A percentile compares a stretch with the other conserved stretches of the same genome.
Evolutionary conservation across 2,888 invertebrate species (phyloP).

Genomic region (Ferrisia virgata): DNA sequence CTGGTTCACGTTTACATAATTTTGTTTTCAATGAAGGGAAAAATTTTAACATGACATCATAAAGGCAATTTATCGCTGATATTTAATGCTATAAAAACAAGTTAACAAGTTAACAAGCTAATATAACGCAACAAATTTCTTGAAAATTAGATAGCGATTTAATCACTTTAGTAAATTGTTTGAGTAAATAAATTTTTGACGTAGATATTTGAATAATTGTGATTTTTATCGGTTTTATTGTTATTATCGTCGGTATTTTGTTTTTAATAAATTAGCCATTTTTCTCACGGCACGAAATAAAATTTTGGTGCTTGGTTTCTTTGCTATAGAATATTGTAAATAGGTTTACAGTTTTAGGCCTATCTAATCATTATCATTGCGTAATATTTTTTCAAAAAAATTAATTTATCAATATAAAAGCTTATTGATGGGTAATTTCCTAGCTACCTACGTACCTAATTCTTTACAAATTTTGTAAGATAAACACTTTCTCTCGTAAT

Average conservation of each 20-base stretch:
- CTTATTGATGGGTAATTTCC: no score
- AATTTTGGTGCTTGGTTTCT: no score
- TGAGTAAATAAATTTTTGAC: background rate
- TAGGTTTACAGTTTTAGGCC: no score
- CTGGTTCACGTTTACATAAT: background rate
- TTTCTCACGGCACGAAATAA: background rate
- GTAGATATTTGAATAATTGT: background rate
- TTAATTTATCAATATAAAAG: no score
- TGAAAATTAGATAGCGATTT: background rate
- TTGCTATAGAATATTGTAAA: no score
- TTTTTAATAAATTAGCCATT: background rate
- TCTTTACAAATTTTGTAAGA: background rate
- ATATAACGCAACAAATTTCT: background rate
- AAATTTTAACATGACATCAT: background rate
- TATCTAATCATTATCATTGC: no score
- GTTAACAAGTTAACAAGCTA: no score
- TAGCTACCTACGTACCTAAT: no score
- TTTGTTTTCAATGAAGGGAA: background rate
- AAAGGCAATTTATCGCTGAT: background rate
- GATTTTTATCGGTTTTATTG: background rate
- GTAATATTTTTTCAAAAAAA: no score
- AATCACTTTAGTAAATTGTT: background rate
- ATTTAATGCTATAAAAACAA: background rate
- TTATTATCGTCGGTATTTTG: background rate
- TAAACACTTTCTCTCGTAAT: background rate